Evolutionary conservation across 2,888 invertebrate species (phyloP), one percentile per base, ranked within the genome.

Genomic region (Cyrtodaria siliqua): DNA sequence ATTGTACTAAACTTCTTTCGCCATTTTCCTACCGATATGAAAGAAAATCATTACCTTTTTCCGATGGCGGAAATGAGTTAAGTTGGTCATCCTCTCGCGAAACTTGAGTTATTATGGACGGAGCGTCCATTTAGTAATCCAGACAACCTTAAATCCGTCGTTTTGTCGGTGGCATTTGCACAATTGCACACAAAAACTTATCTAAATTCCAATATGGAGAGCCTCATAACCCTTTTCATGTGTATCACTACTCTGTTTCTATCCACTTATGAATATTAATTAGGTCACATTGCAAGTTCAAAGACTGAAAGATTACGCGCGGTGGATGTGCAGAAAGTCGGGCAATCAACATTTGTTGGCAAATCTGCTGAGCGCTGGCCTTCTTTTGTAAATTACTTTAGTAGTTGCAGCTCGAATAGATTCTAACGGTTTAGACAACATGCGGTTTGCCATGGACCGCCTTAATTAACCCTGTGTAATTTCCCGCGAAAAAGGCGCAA

Each of bases 21-120:
- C 87, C 86, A 87, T 89, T 87, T 87, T 87, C 62, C 69, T 76
- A 73, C 69, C 82, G 79, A 78, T 71, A 69, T 62, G 55, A 55
- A 52, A 42, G 57, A 61, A 47, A 57, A 67, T 69, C 86, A 92
- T 95, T 95, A 97, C 97, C 97, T 97, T 97, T 97, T 95, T 97
- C 97, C 95, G 89, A 87, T 87, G 96, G 95, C 94, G 96, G 95
- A 95, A 96, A 96, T 95, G 96, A 97, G 95, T 96, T 97, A 95
- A 97, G 95, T 95, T 96, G 96, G 95, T 97, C 97, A 96, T 97
- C 97, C 96, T 98, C 97, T 95, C 97, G 96, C 95, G 97, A 97
- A 95, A 97, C 98, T 96, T 97, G 97, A 95, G 97, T 97, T 95
- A 98, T 98, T 95, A 98, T 97, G 96, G 97, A 98, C 96, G 97